Conservation (phyloP, 2,113 vertebrate genomes). For the Podiceps cristatus region DNA sequence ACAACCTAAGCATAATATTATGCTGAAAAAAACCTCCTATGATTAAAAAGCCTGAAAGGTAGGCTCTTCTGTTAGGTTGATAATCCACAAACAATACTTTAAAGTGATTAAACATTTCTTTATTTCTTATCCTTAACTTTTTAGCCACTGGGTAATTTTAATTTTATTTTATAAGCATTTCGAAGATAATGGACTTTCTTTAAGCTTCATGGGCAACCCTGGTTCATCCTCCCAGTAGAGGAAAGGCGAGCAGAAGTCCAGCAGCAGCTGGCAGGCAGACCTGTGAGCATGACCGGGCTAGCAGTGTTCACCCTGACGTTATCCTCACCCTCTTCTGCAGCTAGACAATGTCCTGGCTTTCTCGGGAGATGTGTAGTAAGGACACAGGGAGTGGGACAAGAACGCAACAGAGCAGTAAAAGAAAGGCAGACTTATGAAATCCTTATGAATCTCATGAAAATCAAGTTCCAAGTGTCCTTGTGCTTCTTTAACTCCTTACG, state of each 20-base stretch:
- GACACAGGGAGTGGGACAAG: not conserved
- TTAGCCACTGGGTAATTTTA: not conserved
- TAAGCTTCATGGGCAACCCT: not conserved
- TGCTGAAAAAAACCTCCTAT: rapidly evolving
- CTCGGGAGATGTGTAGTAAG: not conserved
- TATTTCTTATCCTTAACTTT: not conserved
- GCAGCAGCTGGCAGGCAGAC: not conserved
- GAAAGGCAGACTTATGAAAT: not conserved
- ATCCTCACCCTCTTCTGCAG: not conserved
- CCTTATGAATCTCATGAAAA: not conserved
- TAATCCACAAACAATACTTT: not conserved
- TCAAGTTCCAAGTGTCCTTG: not conserved
- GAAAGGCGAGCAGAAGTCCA: not conserved
- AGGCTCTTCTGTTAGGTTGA: not conserved
- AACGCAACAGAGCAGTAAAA: not conserved
- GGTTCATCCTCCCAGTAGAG: not conserved
- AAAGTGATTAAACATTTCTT: not conserved
- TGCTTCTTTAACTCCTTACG: rapidly evolving
- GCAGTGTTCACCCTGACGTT: not conserved
- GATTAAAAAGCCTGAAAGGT: not conserved
- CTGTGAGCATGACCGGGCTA: rapidly evolving
- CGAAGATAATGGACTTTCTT: not conserved
- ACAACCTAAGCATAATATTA: not conserved
- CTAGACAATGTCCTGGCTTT: not conserved
- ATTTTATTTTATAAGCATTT: not conserved